Evolutionary conservation across 2,888 invertebrate species (phyloP), one percentile per base, ranked within the genome.

Genomic region (Clepsis dumicolana): DNA sequence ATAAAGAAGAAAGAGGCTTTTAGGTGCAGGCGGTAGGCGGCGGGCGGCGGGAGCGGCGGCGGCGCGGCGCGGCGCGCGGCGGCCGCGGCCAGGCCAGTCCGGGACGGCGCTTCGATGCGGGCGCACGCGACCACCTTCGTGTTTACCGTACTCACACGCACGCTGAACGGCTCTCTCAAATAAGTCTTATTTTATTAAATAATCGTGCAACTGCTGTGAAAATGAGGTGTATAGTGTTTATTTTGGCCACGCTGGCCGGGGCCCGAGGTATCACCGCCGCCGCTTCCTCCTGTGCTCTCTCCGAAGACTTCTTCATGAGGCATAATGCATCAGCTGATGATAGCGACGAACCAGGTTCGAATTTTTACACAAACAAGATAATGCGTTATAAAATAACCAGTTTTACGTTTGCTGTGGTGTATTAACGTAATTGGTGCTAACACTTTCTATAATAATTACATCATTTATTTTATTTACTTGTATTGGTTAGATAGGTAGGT

Each of bases 271-370:
- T 87, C 16, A 77, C 81, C 63, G 77, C 84, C 71, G 89, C 87
- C n/a, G 77, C 82, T 62, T 77, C 84, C 71, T 83, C 90, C 71
- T 93, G 93, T 77, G 79, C 83, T 71, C 79, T 77, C 53, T 77
- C 90, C 65, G 85, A 88, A 73, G 86, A 87, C 77, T 91, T 89
- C 88, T 90, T 93, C 82, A 73, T 81, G 74, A 87, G 89, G 74
- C 89, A 91, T 84, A 92, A 93, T 80, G 84, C 85, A 84, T 87
- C 93, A 91, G 93, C 92, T 91, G 92, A 92, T 83, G 90, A 90
- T 78, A 86, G 81, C 80, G 81, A 86, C 70, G 85, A 85, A 82
- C 87, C 93, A 93, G 93, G 93, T 93, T 88, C 84, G 48, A 12
- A 21, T 21, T 48, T 21, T 21, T 21, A 21, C 48, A 21, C 21